Evolutionary conservation across 1,140 invertebrate species (phyloP), one percentile per base, ranked within the genome.

Genomic region (Paralvinella palmiformis): DNA sequence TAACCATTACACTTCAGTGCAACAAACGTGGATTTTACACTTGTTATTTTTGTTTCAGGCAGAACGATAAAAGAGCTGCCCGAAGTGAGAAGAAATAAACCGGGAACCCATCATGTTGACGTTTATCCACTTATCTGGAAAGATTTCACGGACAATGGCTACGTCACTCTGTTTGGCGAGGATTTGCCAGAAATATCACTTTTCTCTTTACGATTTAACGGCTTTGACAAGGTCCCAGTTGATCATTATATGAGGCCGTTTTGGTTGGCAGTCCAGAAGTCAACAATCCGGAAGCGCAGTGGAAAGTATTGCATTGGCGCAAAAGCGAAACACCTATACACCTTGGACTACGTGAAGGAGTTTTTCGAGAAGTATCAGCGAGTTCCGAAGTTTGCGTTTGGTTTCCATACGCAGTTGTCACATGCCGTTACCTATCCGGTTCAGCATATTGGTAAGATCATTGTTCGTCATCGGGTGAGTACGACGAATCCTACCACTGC

Each of bases 161-260:
- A 87, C 31, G 63, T 62, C 13, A 68, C 66, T 1, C 63, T 88
- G 6, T 96, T 89, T 78, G 88, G 88, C 69, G 94, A 98, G 80
- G 94, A 98, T 76, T 85, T 87, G 67, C 87, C 90, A 0, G 80
- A 85, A 71, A 85, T 91, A 10, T 92, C 93, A 0, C 94, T 90
- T 0, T 97, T 96, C 73, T 93, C 91, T 31, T 94, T 92, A 77
- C 85, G 94, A 15, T 85, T 96, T 72, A 90, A 91, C 64, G 94
- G 94, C 1, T 98, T 97, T 77, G 82, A 86, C 62, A 62, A 83
- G 0, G 86, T 89, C 68, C 94, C 94, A 0, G 92, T 92, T 0
- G 89, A 96, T 81, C 93, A 96, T 80, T 96, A 94, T 73, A 88
- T 94, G 83, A 80, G 92, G 33, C 86, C 89, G 0, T 96, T 87